Evolutionary conservation across 2,888 invertebrate genomes (phyloP), one percentile per base, ranked within the genome.

Genomic region (Drosophila yooni): DNA sequence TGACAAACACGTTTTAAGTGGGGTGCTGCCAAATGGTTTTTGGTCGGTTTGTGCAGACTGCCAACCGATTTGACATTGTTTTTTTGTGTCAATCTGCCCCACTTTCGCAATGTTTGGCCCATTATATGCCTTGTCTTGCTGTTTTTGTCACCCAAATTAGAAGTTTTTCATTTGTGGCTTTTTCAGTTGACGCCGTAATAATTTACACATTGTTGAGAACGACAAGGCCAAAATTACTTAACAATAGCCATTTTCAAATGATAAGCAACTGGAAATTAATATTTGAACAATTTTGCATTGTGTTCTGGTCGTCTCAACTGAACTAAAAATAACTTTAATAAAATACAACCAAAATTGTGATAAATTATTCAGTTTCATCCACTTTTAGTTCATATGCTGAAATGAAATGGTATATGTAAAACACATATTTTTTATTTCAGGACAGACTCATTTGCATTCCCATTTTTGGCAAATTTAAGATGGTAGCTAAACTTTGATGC

Each of bases 71-170:
- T 81, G 83, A 69, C 68, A 76, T 74, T 76, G 85, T 73, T 89
- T 89, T 46, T 85, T 80, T 84, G 67, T 73, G 78, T 84, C 72
- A 70, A 21, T 52, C 29, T 40, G 58, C n/a, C 31, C 52, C 52
- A 25, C 29, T 52, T 53, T 65, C n/a, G 34, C 48, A 40, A 34
- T 48, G 51, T 70, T 76, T 62, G 56, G 63, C 48, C 38, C 53
- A 51, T 61, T 65, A 48, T 70, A 65, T 57, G 65, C 48, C 68
- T 61, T 74, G 61, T 58, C 64, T 54, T 65, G 69, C 84, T 89
- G 89, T 89, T 86, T 89, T 86, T 89, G 82, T 76, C 85, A 82
- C 82, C 71, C 82, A 84, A 87, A 89, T 84, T 89, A 84, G 85
- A 89, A 88, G 79, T 87, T 85, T 85, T 85, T 84, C 88, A 89